A percentile compares a stretch with the other conserved stretches of the same genome.
These are phyloP conservation scores for Protonemura montana DNA, from an alignment of 2,888 invertebrate genomes.

Conservation along the genomic window DNA sequence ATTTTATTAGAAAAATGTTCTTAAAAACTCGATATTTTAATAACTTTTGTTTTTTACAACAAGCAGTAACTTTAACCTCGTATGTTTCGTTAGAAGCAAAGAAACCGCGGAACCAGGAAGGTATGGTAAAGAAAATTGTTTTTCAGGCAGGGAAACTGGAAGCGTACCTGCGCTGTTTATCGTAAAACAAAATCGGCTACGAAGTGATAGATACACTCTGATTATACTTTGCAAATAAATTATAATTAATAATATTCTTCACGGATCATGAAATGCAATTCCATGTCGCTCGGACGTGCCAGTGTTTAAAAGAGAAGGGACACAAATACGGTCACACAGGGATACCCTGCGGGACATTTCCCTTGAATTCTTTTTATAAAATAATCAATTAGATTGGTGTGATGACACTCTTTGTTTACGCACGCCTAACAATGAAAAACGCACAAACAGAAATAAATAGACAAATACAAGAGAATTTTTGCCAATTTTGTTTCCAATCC, in stretches of 20 bases:
- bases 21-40: constrained; percentile 30
- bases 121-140: background rate
- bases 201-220: too few species aligned
- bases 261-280: too few species aligned
- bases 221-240: too few species aligned
- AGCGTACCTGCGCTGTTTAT: background rate
- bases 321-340: too few species aligned
- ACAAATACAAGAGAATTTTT: background rate
- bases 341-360: too few species aligned
- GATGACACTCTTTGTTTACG: background rate
- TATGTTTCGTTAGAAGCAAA: background rate
- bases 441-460: background rate
- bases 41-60: constrained; percentile 16
- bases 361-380: background rate
- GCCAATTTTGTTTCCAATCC: background rate
- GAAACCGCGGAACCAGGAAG: background rate
- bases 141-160: background rate
- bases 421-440: background rate
- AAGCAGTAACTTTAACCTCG: background rate
- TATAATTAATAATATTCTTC: too few species aligned
- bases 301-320: too few species aligned
- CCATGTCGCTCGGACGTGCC: too few species aligned
- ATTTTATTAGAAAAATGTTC: constrained; percentile 27
- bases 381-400: background rate
- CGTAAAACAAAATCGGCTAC: background rate